Evolutionary conservation across 2,113 vertebrate genomes (phyloP).

Genomic region (Arvicanthis niloticus): DNA sequence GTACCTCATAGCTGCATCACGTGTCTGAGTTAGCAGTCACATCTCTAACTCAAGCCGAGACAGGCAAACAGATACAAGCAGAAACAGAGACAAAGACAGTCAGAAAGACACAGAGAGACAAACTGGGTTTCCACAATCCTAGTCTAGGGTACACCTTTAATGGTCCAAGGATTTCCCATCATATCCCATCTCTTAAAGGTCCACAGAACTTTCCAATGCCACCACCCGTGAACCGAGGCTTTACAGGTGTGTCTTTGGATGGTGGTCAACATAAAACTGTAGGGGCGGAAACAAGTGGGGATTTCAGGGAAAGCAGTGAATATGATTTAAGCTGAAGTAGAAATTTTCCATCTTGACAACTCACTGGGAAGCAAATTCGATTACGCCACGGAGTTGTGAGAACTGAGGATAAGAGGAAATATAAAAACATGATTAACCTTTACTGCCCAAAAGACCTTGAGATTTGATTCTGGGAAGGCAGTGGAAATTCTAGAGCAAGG

Average conservation of each 20-base stretch:
- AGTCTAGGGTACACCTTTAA: no score
- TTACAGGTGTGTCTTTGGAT: neutral
- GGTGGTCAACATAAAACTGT: neutral
- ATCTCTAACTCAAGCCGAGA: neutral
- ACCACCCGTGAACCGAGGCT: neutral
- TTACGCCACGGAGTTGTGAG: neutral
- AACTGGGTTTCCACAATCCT: neutral
- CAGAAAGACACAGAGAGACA: neutral
- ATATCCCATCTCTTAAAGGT: neutral
- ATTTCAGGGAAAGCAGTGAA: neutral
- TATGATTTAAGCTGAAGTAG: neutral
- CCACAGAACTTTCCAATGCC: neutral
- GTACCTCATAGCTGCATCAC: no score
- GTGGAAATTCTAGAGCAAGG: neutral
- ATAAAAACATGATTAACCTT: neutral
- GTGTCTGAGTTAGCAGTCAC: neutral
- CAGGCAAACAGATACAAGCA: neutral
- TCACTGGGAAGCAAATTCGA: neutral
- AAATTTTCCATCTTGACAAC: neutral
- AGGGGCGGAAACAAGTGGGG: no score
- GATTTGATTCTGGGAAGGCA: neutral
- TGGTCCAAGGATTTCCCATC: neutral
- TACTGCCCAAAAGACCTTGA: neutral
- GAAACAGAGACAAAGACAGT: neutral
- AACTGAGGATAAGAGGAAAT: neutral